Base-by-base conservation (phyloP, 2,113 vertebrate genomes). In the Natator depressus region DNA sequence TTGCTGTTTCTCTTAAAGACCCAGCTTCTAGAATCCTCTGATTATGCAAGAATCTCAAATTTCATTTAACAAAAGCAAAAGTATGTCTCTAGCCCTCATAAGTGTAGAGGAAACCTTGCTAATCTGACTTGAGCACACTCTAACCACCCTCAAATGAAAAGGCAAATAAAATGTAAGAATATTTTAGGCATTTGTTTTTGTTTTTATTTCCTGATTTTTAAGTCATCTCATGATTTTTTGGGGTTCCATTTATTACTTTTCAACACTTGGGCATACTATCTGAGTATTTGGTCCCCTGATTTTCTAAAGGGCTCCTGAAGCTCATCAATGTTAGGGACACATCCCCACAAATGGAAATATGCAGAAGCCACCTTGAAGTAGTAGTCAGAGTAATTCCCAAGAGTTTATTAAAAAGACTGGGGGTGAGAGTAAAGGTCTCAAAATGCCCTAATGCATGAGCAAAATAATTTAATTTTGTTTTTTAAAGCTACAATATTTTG, bases 271-370 rank as follows among this genome's bases (percentile, higher is more conserved):
- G 50, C 6, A 93, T 57, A 78, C n/a, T 69, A 27, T 10, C 8
- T 69, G 65, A n/a, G 35, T 50, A 10, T 65, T 81, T 50, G 55
- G 4, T 31, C 50, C 1, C 0, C 0, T 10, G 10, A 57, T 82
- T 51, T 88, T 89, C 6, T 49, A 92, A 12, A 69, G 17, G 16
- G 16, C 65, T n/a, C 35, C 17, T 69, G 65, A 93, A 57, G 24
- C 72, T 24, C 81, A 19, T 75, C 49, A 20, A 47, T 57, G 78
- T 85, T 25, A 22, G 13, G 55, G 81, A 5, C 49, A 3, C 27
- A 59, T 5, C 19, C 81, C 22, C 10, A 82, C 47, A 76, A 79
- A 80, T 13, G 1, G 80, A 1, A 88, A 89, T 2, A 5, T 35
- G 27, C 8, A 85, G 31, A 93, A 82, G n/a, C 5, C 16, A 86